phyloP scores from a whole-genome alignment of 2,113 vertebrate genomes.

The Chaenogobius annularis region DNA sequence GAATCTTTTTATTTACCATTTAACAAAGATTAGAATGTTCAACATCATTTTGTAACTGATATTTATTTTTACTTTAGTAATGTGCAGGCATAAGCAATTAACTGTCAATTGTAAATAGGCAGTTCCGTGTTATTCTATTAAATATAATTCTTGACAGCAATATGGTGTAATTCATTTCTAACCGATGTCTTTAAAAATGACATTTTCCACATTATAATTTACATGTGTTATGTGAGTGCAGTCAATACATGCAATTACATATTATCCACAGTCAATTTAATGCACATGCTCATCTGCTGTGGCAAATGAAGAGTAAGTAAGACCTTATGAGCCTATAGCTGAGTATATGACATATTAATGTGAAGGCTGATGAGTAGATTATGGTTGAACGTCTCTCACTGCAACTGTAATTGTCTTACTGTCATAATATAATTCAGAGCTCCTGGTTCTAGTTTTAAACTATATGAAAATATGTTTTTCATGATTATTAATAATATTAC shows the following conservation, averaged over 20 bases:
- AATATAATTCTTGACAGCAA: not conserved
- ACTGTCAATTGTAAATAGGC: not conserved
- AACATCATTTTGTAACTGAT: too few relatives aligned
- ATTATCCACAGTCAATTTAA: constrained; percentile 1
- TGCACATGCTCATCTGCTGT: not conserved
- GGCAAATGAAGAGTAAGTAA: not conserved
- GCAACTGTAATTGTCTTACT: not conserved
- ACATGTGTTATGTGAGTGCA: not conserved
- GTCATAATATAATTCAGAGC: not conserved
- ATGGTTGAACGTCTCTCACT: not conserved
- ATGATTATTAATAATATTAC: not conserved
- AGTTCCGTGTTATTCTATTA: not conserved
- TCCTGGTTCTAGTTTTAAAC: too few relatives aligned
- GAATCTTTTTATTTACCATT: too few relatives aligned
- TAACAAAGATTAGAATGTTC: too few relatives aligned
- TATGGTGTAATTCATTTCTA: not conserved
- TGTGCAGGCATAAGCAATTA: not conserved
- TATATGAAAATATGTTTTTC: not conserved
- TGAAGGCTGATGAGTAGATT: not conserved
- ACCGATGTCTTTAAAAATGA: not conserved
- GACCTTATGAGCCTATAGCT: not conserved
- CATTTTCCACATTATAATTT: not conserved
- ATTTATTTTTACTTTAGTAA: too few relatives aligned
- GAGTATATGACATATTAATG: not conserved
- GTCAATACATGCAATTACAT: not conserved